Percentiles rank a stretch among this genome's conserved stretches.
phyloP scores from a whole-genome alignment of 2,797 vertebrate genomes.

The Rhinella marina region DNA sequence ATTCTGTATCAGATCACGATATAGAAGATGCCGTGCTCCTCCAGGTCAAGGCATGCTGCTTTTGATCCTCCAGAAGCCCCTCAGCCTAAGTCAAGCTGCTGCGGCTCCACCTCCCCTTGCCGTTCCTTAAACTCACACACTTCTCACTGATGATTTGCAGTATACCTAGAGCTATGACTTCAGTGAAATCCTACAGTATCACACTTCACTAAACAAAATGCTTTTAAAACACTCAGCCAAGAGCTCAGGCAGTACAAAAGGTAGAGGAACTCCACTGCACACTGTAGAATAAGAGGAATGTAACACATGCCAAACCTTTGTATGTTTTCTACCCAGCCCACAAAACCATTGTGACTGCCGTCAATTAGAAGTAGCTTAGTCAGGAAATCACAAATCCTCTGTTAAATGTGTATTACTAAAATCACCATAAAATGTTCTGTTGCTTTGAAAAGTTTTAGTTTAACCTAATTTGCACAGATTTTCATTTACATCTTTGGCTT shows the following conservation, averaged over 20 bases:
- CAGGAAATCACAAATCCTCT: not conserved
- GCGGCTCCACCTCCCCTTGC: slow-evolving; percentile 7
- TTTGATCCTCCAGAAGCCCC: slow-evolving; percentile 23
- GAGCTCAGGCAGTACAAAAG: slow-evolving; percentile 19
- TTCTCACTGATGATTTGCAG: slow-evolving; percentile 43
- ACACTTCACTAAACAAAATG: slow-evolving; percentile 66
- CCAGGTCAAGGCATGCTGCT: not conserved
- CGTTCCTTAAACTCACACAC: slow-evolving; percentile 24
- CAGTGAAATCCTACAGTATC: slow-evolving; percentile 56
- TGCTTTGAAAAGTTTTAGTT: not conserved
- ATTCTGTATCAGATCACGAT: not conserved
- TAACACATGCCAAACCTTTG: not conserved
- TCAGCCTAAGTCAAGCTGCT: slow-evolving; percentile 15
- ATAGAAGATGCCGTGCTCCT: not conserved
- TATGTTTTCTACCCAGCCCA: not conserved
- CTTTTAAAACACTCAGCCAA: slow-evolving; percentile 62
- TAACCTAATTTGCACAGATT: not conserved
- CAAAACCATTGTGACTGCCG: not conserved
- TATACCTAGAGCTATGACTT: slow-evolving; percentile 60
- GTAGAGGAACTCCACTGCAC: not conserved
- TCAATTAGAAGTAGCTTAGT: not conserved
- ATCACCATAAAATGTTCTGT: not conserved
- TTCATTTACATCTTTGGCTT: not conserved
- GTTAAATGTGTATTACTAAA: not conserved
- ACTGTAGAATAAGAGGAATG: not conserved